A percentile compares a stretch with the other conserved stretches of the same genome.
Conservation (phyloP, 1,140 invertebrate species). For the Musca domestica region DNA sequence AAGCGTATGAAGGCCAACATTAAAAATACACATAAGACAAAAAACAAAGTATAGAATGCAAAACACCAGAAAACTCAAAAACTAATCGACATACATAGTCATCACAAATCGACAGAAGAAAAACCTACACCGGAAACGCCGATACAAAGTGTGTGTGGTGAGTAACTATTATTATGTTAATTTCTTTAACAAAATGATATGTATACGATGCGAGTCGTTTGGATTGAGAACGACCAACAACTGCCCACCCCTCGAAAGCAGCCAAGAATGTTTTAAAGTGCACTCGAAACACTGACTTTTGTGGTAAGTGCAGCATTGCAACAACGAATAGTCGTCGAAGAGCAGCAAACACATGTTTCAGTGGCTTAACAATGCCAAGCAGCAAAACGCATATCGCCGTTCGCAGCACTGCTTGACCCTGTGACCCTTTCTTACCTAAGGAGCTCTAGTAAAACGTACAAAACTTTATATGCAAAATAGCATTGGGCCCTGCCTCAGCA, state of each 20-base stretch:
- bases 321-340: neutral
- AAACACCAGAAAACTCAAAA: too few relatives aligned
- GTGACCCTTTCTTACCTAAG: neutral
- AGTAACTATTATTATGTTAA: slow-evolving; percentile 16
- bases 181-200: slow-evolving; percentile 16
- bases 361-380: slow-evolving; percentile 16
- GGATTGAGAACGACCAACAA: neutral
- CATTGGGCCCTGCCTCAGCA: neutral
- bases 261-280: neutral
- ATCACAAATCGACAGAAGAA: too few relatives aligned
- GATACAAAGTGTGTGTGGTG: neutral
- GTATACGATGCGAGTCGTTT: neutral
- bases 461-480: neutral
- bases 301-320: too few relatives aligned
- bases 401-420: neutral
- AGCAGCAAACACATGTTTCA: slow-evolving; percentile 13
- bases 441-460: neutral
- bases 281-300: too few relatives aligned
- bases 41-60: too few relatives aligned
- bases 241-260: neutral
- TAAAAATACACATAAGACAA: too few relatives aligned
- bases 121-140: slow-evolving; percentile 4
- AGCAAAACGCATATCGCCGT: neutral
- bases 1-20: too few relatives aligned
- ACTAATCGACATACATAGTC: too few relatives aligned